Conservation (phyloP, 1,140 invertebrate genomes). For the Ctenoplectra terminalis region DNA sequence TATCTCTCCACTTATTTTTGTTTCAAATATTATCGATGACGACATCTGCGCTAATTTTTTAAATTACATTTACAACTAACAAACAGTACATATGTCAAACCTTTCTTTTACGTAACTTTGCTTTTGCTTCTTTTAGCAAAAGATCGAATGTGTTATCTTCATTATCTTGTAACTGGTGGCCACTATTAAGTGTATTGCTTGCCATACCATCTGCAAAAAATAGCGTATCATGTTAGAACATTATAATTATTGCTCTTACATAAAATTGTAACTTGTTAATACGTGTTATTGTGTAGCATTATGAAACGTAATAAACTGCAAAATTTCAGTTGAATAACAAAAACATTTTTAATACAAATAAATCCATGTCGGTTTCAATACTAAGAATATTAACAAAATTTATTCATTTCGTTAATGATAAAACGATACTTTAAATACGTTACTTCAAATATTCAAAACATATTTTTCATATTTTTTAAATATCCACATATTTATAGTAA, state of each 20-base stretch:
- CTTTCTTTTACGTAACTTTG: conserved; percentile 78
- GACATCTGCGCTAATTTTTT: conserved; percentile 50
- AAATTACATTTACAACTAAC: conserved; percentile 76
- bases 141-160: conserved; percentile 79
- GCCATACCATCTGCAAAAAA: conserved; percentile 74
- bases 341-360: too few relatives aligned
- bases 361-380: too few relatives aligned
- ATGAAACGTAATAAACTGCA: too few relatives aligned
- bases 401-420: too few relatives aligned
- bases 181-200: conserved; percentile 40
- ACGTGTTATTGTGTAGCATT: too few relatives aligned
- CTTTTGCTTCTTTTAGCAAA: conserved; percentile 79
- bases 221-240: conserved; percentile 23
- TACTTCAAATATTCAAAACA: too few relatives aligned
- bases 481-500: too few relatives aligned
- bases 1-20: conserved; percentile 17
- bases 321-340: too few relatives aligned
- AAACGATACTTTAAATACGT: too few relatives aligned
- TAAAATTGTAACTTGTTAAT: too few relatives aligned
- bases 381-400: too few relatives aligned
- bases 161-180: conserved; percentile 52
- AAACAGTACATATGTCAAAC: conserved; percentile 77
- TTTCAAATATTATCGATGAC: conserved; percentile 7
- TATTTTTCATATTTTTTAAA: too few relatives aligned
- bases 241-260: conserved; percentile 11